These are phyloP conservation scores for Heliconius hewitsoni DNA, from an alignment of 1,140 invertebrate species.

Conservation along the genomic window DNA sequence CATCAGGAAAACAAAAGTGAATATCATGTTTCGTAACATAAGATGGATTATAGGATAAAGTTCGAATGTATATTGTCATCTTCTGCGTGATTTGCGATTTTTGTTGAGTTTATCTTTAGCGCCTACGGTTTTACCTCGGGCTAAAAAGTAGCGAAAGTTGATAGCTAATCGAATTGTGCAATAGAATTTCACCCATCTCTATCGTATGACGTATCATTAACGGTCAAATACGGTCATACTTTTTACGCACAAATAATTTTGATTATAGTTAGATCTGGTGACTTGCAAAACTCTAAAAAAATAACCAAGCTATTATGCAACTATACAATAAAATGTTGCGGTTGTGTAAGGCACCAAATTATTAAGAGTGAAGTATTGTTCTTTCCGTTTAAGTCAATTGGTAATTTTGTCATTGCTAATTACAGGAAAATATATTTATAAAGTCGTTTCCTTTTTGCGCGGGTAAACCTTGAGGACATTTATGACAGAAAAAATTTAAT, in stretches of 20 bases:
- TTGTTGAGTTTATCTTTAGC: neutral
- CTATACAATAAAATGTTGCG: neutral
- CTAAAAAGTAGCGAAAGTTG: conserved; percentile 30
- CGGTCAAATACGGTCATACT: conserved; percentile 5
- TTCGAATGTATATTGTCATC: neutral
- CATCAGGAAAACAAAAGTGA: neutral
- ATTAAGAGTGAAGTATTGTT: neutral
- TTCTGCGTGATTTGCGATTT: conserved; percentile 17
- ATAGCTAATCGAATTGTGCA: conserved; percentile 34
- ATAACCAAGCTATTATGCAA: conserved; percentile 23
- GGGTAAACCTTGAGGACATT: neutral
- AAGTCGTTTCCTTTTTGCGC: neutral
- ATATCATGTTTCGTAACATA: neutral
- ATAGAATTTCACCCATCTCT: conserved; percentile 28
- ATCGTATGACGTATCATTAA: conserved; percentile 26
- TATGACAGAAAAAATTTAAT: neutral
- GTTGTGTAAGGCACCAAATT: conserved; percentile 10
- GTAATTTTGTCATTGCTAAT: neutral
- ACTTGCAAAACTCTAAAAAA: conserved; percentile 31
- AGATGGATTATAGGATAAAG: conserved; percentile 3
- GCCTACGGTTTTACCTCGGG: conserved; percentile 20
- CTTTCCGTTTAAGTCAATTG: conserved; percentile 15
- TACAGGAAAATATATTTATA: conserved; percentile 8
- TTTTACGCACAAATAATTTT: conserved; percentile 33
- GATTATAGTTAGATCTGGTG: conserved; percentile 24